A percentile compares a stretch with the other conserved stretches of the same genome.
These are phyloP conservation scores for Epinephelus cyanopodus DNA, from an alignment of 2,113 vertebrate genomes.

Conservation along the genomic window DNA sequence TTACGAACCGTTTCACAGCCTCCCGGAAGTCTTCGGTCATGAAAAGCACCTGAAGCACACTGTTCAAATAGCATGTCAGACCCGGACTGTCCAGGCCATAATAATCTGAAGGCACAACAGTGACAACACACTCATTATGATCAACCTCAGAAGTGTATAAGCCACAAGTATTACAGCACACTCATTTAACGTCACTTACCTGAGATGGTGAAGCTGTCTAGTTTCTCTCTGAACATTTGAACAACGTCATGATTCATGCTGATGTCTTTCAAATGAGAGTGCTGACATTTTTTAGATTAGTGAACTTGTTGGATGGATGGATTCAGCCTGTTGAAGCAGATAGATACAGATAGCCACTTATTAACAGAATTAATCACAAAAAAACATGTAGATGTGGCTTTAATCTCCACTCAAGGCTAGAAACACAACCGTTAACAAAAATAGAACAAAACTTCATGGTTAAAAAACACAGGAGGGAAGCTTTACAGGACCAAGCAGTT, in stretches of 20 bases:
- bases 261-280: neutral
- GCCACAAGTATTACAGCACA: no score
- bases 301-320: neutral
- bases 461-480: neutral
- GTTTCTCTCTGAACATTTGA: conserved; percentile 1
- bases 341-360: neutral
- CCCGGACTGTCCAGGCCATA: conserved; percentile 75
- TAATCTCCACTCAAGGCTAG: neutral
- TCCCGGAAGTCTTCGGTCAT: conserved; percentile 74
- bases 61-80: conserved; percentile 77
- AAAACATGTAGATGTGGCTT: neutral
- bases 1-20: conserved; percentile 60
- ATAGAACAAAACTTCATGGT: neutral
- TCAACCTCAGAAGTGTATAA: neutral
- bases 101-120: conserved; percentile 51
- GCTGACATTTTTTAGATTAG: conserved; percentile 15
- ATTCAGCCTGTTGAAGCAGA: conserved; percentile 15
- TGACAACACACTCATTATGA: rapidly evolving
- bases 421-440: neutral
- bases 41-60: conserved; percentile 77
- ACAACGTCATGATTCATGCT: conserved; percentile 28
- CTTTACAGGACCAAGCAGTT: neutral
- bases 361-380: no score
- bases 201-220: conserved; percentile 33
- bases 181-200: conserved; percentile 31